phyloP scores from a whole-genome alignment of 2,797 vertebrate genomes.

The Carcharodon carcharias region DNA sequence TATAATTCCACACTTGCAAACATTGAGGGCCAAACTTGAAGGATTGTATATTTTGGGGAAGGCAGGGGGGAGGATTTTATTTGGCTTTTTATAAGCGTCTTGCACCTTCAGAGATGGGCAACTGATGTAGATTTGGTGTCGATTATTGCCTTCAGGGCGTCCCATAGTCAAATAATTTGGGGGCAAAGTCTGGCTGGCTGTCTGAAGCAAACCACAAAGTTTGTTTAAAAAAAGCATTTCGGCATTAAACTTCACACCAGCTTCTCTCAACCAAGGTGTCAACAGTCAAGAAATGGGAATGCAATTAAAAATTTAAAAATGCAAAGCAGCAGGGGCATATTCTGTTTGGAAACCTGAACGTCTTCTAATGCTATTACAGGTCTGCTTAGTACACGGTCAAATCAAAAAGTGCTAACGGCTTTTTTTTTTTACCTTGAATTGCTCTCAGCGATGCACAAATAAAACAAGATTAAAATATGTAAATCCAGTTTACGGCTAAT shows the following conservation, averaged over 20 bases:
- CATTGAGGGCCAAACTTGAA: not conserved
- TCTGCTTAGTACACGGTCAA: not conserved
- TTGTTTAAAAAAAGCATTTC: not conserved
- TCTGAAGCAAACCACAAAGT: not conserved
- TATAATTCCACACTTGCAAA: not conserved
- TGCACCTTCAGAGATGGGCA: too few relatives aligned
- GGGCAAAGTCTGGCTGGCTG: not conserved
- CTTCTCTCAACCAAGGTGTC: not conserved
- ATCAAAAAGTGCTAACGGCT: not conserved
- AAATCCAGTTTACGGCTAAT: constrained; percentile 79
- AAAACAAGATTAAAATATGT: constrained; percentile 52
- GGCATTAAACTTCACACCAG: not conserved
- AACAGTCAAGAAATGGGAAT: not conserved
- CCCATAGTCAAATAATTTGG: not conserved
- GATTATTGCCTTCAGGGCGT: not conserved
- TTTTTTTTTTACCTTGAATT: not conserved
- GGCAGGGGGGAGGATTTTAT: not conserved
- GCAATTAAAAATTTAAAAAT: not conserved
- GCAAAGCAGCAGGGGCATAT: not conserved
- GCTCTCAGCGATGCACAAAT: not conserved
- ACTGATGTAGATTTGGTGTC: not conserved
- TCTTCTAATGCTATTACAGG: not conserved
- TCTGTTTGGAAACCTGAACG: not conserved
- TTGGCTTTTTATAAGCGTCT: not conserved
- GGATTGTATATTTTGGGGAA: not conserved